Evolutionary conservation across 2,797 vertebrate species (phyloP).

Genomic region (Miichthys miiuy): DNA sequence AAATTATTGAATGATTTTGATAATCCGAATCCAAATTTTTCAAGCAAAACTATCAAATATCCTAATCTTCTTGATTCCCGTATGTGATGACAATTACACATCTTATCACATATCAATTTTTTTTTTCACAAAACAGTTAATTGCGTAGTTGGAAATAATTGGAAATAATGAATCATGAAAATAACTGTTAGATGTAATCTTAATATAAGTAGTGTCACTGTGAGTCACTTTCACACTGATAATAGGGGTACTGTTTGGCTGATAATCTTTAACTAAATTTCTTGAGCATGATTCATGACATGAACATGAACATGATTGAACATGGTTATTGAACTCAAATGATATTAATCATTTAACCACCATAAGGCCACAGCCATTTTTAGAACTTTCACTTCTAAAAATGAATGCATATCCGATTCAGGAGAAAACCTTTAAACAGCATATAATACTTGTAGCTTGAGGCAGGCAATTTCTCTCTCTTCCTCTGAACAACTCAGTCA

Average conservation of each 20-base stretch:
- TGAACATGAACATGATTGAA: too few species aligned
- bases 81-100: neutral
- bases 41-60: neutral
- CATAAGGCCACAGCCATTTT: neutral
- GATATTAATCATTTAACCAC: neutral
- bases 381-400: neutral
- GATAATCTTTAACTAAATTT: neutral
- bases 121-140: neutral
- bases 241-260: neutral
- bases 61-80: neutral
- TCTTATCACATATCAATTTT: neutral
- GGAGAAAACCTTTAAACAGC: neutral
- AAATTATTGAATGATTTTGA: neutral
- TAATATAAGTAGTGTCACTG: neutral
- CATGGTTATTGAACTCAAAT: neutral
- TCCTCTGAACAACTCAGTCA: slow-evolving; percentile 31
- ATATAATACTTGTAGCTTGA: neutral
- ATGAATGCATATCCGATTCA: neutral
- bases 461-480: slow-evolving; percentile 8
- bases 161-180: neutral
- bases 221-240: neutral
- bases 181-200: neutral
- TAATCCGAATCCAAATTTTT: neutral
- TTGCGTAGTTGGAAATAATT: neutral
- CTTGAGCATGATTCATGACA: neutral